A percentile compares a stretch with the other conserved stretches of the same genome.
phyloP scores from a whole-genome alignment of 2,797 vertebrate species.

The Characodon lateralis region DNA sequence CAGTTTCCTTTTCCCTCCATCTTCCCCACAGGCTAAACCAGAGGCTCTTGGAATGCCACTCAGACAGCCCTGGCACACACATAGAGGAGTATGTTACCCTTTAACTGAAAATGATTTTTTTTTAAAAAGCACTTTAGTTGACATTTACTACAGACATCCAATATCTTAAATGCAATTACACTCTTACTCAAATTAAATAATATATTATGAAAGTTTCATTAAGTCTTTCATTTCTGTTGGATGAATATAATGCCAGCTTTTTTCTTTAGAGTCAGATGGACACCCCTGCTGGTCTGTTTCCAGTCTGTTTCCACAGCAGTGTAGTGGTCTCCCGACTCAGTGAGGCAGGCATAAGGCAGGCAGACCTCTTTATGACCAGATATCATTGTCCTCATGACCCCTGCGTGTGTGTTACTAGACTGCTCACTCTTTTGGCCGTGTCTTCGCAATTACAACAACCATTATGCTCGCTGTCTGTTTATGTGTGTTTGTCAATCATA shows the following conservation, averaged over 20 bases:
- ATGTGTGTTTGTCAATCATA: conserved; percentile 38
- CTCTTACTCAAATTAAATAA: background rate
- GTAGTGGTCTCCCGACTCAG: background rate
- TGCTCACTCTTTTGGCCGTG: conserved; percentile 48
- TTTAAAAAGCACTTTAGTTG: background rate
- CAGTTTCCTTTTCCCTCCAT: conserved; percentile 25
- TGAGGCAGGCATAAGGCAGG: conserved; percentile 54
- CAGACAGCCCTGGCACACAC: conserved; percentile 39
- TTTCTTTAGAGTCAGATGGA: background rate
- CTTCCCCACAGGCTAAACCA: conserved; percentile 37
- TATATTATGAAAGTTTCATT: background rate
- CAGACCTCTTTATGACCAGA: conserved; percentile 54
- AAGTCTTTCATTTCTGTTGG: background rate
- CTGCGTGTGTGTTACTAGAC: conserved; percentile 48
- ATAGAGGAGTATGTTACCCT: conserved; percentile 11
- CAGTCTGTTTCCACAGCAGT: too few species aligned
- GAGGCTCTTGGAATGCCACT: conserved; percentile 50
- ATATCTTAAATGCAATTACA: background rate
- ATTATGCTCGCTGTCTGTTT: conserved; percentile 18
- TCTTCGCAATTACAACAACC: conserved; percentile 42
- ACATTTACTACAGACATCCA: background rate
- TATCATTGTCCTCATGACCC: conserved; percentile 57
- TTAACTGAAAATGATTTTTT: conserved; percentile 7
- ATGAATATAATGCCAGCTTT: background rate
- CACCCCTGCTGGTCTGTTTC: background rate